phyloP scores from a whole-genome alignment of 2,113 vertebrate species.

The Chaetura pelagica region DNA sequence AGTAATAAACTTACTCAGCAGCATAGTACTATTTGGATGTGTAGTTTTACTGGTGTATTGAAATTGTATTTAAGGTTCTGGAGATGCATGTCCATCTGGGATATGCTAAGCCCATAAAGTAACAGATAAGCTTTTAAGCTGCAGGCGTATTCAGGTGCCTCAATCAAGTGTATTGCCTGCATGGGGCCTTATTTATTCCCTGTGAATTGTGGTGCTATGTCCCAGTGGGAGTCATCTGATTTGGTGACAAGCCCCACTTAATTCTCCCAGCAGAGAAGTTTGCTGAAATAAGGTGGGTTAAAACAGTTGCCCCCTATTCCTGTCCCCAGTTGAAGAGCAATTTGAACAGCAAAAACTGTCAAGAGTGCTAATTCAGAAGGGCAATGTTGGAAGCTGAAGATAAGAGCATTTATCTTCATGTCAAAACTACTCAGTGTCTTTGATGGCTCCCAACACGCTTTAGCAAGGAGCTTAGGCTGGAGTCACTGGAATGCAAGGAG shows the following conservation, averaged over 20 bases:
- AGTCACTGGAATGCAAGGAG: background rate
- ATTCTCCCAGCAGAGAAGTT: background rate
- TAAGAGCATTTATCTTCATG: conserved; percentile 43
- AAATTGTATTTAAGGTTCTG: background rate
- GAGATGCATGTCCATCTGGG: background rate
- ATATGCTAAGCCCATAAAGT: background rate
- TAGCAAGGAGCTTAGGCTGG: conserved; percentile 19
- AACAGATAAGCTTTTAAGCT: background rate
- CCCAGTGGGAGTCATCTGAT: background rate
- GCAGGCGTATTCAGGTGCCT: background rate
- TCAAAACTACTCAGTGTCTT: conserved; percentile 26
- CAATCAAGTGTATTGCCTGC: background rate
- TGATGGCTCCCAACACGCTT: background rate
- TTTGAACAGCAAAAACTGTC: background rate
- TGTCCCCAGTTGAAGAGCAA: background rate
- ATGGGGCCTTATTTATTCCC: background rate
- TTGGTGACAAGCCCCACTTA: background rate
- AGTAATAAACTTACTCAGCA: background rate
- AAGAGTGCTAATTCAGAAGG: background rate
- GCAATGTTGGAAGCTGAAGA: background rate
- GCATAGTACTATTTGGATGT: background rate
- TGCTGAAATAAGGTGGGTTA: background rate
- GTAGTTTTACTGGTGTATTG: background rate
- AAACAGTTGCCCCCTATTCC: background rate
- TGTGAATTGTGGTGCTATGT: background rate